A percentile compares a stretch with the other conserved stretches of the same genome.
These are phyloP conservation scores for Cacatua alba DNA, from an alignment of 2,113 vertebrate species.

Conservation along the genomic window DNA sequence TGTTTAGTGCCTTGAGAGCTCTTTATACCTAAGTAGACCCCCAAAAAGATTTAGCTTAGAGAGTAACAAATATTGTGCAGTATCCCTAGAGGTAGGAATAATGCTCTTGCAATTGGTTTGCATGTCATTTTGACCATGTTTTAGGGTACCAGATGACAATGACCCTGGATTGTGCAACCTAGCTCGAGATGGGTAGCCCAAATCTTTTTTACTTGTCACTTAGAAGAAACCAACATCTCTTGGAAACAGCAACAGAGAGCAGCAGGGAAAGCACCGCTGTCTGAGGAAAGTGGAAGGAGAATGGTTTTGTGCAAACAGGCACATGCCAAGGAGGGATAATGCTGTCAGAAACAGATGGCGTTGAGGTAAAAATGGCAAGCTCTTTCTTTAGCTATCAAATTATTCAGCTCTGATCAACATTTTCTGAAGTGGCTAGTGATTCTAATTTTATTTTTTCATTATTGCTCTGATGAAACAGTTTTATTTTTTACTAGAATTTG, in stretches of 20 bases:
- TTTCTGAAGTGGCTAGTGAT: not conserved
- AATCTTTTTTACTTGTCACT: not conserved
- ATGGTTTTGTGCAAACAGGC: not conserved
- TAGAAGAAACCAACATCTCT: fast-evolving
- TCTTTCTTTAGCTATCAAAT: not conserved
- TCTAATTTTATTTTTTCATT: not conserved
- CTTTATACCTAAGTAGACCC: not conserved
- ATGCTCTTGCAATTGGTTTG: not conserved
- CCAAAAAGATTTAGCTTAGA: not conserved
- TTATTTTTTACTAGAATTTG: not conserved
- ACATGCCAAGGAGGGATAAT: no score
- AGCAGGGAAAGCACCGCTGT: not conserved
- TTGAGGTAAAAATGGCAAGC: not conserved
- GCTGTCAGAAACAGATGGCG: not conserved
- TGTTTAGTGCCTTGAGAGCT: not conserved
- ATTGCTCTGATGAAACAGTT: not conserved
- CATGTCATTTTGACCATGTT: not conserved
- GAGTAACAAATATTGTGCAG: not conserved
- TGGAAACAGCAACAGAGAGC: not conserved
- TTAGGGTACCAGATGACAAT: not conserved
- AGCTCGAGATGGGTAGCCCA: not conserved
- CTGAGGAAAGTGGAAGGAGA: not conserved
- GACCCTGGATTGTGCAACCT: not conserved
- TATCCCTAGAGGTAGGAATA: not conserved
- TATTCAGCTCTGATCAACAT: not conserved